Evolutionary conservation across 2,888 invertebrate genomes (phyloP).

Genomic region (Pinctada fucata): DNA sequence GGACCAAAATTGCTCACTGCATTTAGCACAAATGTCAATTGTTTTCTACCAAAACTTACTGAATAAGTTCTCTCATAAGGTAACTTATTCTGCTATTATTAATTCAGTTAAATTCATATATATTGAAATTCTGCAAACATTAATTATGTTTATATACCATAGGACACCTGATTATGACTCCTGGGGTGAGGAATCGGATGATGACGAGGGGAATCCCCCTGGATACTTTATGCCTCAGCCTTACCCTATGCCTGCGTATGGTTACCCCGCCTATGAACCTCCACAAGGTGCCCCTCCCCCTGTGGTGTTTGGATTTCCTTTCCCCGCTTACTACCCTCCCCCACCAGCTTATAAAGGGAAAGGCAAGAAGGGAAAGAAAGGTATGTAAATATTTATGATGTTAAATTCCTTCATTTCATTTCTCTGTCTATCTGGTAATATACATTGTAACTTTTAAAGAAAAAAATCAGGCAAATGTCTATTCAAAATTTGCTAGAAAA

Average conservation of each 20-base stretch:
- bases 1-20: no score
- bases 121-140: no score
- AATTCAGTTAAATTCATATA: no score
- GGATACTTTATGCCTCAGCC: slow-evolving; percentile 60
- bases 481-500: no score
- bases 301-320: slow-evolving; percentile 63
- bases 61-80: no score
- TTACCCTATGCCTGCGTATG: slow-evolving; percentile 43
- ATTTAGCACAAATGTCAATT: no score
- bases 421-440: no score
- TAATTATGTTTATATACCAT: neutral
- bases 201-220: slow-evolving; percentile 51
- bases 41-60: no score
- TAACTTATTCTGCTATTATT: no score
- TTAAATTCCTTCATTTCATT: no score
- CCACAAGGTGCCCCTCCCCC: slow-evolving; percentile 47
- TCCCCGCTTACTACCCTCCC: slow-evolving; percentile 66
- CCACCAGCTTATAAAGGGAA: slow-evolving; percentile 54
- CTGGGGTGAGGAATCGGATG: slow-evolving; percentile 68
- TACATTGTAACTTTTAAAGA: no score
- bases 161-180: slow-evolving; percentile 67
- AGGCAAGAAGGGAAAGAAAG: slow-evolving; percentile 27
- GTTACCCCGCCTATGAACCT: slow-evolving; percentile 37
- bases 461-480: no score
- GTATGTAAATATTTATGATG: neutral